A percentile compares a stretch with the other conserved stretches of the same genome.
Conservation (phyloP, 2,888 invertebrate species). For the Diabrotica balteata region DNA sequence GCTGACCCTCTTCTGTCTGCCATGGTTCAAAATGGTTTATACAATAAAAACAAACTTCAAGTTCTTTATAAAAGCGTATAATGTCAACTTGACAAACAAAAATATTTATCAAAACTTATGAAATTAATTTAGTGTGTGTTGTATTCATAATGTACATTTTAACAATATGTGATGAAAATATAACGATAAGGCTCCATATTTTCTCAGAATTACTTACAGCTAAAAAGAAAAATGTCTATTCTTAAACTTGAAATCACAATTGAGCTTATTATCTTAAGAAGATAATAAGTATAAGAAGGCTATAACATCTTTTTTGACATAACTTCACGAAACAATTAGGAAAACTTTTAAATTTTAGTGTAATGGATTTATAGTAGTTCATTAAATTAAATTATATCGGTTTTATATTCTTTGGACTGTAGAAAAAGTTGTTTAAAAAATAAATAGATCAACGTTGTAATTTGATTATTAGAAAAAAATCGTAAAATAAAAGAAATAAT, state of each 20-base stretch:
- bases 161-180: slow-evolving; percentile 45
- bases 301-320: no score
- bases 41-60: slow-evolving; percentile 10
- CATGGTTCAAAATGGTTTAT: slow-evolving; percentile 10
- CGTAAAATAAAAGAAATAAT: no score
- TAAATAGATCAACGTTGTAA: no score
- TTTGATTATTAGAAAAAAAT: no score
- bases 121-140: slow-evolving; percentile 11
- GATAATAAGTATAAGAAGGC: no score
- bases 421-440: no score
- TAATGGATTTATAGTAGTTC: no score
- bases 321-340: no score
- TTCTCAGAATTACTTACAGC: slow-evolving; percentile 46
- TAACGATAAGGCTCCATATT: slow-evolving; percentile 48
- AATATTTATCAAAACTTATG: background rate
- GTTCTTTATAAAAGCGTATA: slow-evolving; percentile 6
- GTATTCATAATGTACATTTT: slow-evolving; percentile 39
- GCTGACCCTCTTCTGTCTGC: slow-evolving; percentile 12
- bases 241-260: background rate
- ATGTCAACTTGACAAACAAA: slow-evolving; percentile 20
- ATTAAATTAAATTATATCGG: no score
- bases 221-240: slow-evolving; percentile 33
- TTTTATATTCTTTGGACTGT: no score
- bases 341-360: no score
- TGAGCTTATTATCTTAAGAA: no score